Evolutionary conservation across 2,797 vertebrate genomes (phyloP).

Genomic region (Falco berigora): DNA sequence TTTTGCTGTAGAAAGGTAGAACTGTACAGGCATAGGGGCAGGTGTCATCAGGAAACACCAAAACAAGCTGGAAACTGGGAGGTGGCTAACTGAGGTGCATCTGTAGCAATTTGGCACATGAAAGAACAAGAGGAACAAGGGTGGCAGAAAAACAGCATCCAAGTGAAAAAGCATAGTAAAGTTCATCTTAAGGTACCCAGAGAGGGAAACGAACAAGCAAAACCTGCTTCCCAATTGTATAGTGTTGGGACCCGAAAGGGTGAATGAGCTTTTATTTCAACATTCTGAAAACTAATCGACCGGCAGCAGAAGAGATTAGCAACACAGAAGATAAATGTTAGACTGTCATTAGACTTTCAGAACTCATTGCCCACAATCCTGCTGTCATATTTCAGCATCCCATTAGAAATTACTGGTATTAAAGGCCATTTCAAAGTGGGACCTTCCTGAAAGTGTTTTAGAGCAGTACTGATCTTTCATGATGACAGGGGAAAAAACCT

Average conservation of each 20-base stretch:
- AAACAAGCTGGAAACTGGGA: not conserved
- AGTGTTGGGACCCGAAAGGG: not conserved
- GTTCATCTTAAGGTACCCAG: not conserved
- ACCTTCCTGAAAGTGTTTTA: slow-evolving; percentile 20
- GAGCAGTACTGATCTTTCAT: slow-evolving; percentile 23
- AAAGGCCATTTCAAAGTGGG: slow-evolving; percentile 32
- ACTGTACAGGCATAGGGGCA: not conserved
- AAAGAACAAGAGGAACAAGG: not conserved
- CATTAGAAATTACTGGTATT: slow-evolving; percentile 44
- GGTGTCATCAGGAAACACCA: not conserved
- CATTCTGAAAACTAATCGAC: slow-evolving; percentile 3
- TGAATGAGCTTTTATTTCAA: slow-evolving; percentile 12
- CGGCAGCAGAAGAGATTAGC: slow-evolving; percentile 13
- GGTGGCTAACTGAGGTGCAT: not conserved
- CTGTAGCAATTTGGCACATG: not conserved
- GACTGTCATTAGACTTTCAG: slow-evolving; percentile 5
- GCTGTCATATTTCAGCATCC: slow-evolving; percentile 39
- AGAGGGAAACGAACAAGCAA: not conserved
- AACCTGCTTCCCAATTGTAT: not conserved
- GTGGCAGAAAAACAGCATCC: not conserved
- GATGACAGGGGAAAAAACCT: slow-evolving; percentile 3
- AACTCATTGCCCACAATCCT: not conserved
- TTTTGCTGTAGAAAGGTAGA: not conserved
- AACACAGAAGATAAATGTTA: slow-evolving; percentile 43
- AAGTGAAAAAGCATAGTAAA: not conserved